Evolutionary conservation across 2,888 invertebrate genomes (phyloP).

Genomic region (Oligia strigilis): DNA sequence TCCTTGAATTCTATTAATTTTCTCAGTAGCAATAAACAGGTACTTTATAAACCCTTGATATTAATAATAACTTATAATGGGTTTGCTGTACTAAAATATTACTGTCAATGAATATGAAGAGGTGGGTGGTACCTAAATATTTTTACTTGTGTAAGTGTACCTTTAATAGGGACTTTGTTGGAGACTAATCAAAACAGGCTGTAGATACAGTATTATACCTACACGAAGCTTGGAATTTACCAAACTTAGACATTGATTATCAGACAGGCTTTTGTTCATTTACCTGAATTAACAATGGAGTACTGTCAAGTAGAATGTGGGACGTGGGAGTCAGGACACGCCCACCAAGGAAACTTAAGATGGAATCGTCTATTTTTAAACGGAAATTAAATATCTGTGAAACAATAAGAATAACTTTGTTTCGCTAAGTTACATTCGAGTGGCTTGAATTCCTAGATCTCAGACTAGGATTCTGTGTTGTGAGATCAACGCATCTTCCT

Average conservation of each 20-base stretch:
- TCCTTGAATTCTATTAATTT: not conserved
- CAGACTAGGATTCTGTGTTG: not conserved
- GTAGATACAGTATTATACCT: not conserved
- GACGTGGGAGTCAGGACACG: not conserved
- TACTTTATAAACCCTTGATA: not conserved
- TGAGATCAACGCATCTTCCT: not conserved
- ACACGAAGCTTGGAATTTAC: not conserved
- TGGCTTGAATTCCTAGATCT: not conserved
- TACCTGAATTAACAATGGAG: conserved; percentile 9
- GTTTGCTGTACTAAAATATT: not conserved
- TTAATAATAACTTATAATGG: not conserved
- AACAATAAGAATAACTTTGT: not conserved
- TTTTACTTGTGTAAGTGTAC: not conserved
- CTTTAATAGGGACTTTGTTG: too few relatives aligned
- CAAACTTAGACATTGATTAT: not conserved
- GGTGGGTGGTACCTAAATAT: not conserved
- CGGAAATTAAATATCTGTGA: not conserved
- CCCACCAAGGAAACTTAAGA: not conserved
- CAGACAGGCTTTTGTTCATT: not conserved
- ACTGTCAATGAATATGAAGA: not conserved
- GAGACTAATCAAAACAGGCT: not conserved
- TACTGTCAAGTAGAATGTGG: not conserved
- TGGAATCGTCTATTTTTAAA: not conserved
- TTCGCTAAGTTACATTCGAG: not conserved
- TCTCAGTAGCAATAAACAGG: not conserved